phyloP scores from a whole-genome alignment of 2,113 vertebrate genomes.

The Oostethus manadensis region DNA sequence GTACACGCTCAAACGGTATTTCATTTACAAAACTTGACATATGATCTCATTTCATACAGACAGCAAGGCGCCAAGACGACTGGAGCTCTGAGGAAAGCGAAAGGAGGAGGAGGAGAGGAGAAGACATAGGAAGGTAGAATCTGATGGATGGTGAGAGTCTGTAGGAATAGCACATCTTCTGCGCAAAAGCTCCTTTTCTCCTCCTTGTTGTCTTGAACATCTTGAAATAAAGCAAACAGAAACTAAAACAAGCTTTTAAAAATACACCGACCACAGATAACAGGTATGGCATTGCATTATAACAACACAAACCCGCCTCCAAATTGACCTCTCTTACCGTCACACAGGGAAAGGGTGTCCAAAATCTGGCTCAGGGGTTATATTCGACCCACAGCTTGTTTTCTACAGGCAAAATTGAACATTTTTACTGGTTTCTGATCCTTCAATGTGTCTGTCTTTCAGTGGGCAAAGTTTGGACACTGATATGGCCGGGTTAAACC shows the following conservation, averaged over 20 bases:
- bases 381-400: too few species aligned
- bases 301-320: conserved; percentile 65
- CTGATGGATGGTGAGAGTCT: conserved; percentile 11
- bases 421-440: too few species aligned
- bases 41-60: conserved; percentile 8
- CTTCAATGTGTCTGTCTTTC: too few species aligned
- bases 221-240: conserved; percentile 71
- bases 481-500: conserved; percentile 66
- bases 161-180: conserved; percentile 25
- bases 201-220: conserved; percentile 44
- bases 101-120: conserved; percentile 28
- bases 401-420: too few species aligned
- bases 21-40: conserved; percentile 40
- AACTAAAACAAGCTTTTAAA: conserved; percentile 68
- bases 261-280: conserved; percentile 83
- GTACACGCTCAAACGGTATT: conserved; percentile 21
- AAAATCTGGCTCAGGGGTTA: too few species aligned
- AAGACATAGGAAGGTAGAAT: conserved; percentile 9
- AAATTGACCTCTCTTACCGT: conserved; percentile 20
- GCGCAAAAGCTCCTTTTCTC: conserved; percentile 17
- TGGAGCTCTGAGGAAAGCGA: conserved; percentile 6
- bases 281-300: conserved; percentile 77
- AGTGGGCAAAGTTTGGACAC: conserved; percentile 12
- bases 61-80: neutral
- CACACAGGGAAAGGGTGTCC: conserved; percentile 23